Percentiles rank a stretch among this genome's conserved stretches.
Evolutionary conservation across 2,797 vertebrate species (phyloP).

Genomic region (Hoplostethus mediterraneus): DNA sequence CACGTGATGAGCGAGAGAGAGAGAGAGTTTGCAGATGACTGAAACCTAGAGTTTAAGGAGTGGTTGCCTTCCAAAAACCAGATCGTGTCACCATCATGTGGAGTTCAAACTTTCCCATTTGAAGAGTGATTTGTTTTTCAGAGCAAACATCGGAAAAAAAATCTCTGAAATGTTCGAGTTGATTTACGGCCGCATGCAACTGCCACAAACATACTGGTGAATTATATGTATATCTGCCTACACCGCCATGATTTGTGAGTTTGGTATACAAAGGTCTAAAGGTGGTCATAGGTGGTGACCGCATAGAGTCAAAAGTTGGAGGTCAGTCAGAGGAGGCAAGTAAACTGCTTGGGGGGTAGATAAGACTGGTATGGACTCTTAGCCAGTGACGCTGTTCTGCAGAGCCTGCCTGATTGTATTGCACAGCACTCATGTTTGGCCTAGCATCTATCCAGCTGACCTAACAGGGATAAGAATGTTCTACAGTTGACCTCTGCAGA

Average conservation of each 20-base stretch:
- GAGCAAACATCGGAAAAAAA: neutral
- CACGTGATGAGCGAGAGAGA: constrained; percentile 18
- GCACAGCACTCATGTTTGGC: neutral
- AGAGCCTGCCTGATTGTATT: constrained; percentile 6
- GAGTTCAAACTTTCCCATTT: constrained; percentile 38
- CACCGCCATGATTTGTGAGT: constrained; percentile 18
- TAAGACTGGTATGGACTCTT: constrained; percentile 46
- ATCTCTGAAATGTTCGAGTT: neutral
- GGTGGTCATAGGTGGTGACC: constrained; percentile 16
- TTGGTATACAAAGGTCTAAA: constrained; percentile 22
- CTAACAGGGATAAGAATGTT: neutral
- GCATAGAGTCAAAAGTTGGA: constrained; percentile 44
- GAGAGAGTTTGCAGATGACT: constrained; percentile 31
- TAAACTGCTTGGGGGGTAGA: constrained; percentile 49
- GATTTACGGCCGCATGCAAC: neutral
- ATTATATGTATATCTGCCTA: neutral
- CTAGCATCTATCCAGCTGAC: constrained; percentile 28
- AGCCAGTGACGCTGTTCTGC: constrained; percentile 34
- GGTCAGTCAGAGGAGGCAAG: constrained; percentile 26
- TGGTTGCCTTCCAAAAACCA: constrained; percentile 31
- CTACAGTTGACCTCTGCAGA: constrained; percentile 26
- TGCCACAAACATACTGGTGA: constrained; percentile 1
- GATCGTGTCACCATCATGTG: constrained; percentile 40
- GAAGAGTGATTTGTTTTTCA: constrained; percentile 32
- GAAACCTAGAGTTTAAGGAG: constrained; percentile 22